These are phyloP conservation scores for Tetramorium alpestre DNA, from an alignment of 1,140 invertebrate genomes.

Conservation along the genomic window DNA sequence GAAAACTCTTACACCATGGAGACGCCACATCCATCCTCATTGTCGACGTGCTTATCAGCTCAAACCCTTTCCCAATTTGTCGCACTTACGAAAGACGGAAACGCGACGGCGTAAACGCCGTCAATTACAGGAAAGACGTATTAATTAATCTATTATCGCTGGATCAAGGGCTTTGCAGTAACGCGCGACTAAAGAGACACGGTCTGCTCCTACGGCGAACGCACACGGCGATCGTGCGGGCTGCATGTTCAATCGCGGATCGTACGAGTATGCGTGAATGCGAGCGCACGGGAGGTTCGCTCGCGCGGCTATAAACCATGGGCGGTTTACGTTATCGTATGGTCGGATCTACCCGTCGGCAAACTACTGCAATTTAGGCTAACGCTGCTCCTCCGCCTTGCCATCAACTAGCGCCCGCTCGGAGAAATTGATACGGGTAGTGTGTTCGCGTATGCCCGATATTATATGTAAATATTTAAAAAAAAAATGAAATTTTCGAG, in stretches of 20 bases:
- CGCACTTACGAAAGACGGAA: conserved; percentile 14
- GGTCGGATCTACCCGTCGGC: conserved; percentile 72
- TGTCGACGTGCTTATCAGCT: background rate
- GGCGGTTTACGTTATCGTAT: conserved; percentile 75
- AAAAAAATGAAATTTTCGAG: background rate
- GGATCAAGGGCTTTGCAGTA: conserved; percentile 49
- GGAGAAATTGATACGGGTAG: conserved; percentile 66
- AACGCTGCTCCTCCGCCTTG: conserved; percentile 66
- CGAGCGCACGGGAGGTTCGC: conserved; percentile 42
- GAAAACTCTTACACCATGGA: background rate
- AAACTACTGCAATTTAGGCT: conserved; percentile 74
- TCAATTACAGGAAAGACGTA: conserved; percentile 60
- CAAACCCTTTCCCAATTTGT: conserved; percentile 22
- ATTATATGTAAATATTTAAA: background rate
- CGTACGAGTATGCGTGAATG: conserved; percentile 59
- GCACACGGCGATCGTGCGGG: conserved; percentile 28
- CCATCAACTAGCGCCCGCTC: conserved; percentile 2
- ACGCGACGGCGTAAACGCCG: conserved; percentile 22
- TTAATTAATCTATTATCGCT: conserved; percentile 64
- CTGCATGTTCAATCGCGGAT: conserved; percentile 4
- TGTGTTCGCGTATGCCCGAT: background rate
- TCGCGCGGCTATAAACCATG: conserved; percentile 70
- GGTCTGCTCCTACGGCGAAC: background rate
- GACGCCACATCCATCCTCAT: background rate
- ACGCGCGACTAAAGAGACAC: conserved; percentile 48